Evolutionary conservation across 2,797 vertebrate species (phyloP).

Genomic region (Euphonia xanthogaster): DNA sequence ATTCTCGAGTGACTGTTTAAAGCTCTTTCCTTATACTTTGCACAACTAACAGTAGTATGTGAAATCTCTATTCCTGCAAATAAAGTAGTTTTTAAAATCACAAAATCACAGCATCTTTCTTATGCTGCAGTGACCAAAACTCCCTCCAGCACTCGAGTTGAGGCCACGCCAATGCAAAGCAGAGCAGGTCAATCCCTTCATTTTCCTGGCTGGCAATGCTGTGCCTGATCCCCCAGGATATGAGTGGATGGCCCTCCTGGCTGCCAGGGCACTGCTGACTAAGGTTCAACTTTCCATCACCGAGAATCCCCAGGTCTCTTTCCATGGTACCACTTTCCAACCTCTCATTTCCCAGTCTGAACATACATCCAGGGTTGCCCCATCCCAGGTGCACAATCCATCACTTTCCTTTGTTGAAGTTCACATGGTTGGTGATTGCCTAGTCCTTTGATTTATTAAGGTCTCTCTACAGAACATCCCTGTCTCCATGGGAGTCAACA

Average conservation of each 20-base stretch:
- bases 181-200: background rate
- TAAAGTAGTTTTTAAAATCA: background rate
- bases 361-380: background rate
- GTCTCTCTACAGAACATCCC: background rate
- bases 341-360: background rate
- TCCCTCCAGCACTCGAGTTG: accelerated
- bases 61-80: background rate
- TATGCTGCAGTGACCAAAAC: background rate
- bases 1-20: background rate
- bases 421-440: too few species aligned
- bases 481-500: background rate
- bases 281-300: background rate
- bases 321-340: background rate
- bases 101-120: background rate
- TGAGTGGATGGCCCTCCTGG: accelerated
- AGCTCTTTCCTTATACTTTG: background rate
- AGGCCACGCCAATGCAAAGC: background rate
- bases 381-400: accelerated
- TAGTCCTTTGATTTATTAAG: background rate
- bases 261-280: background rate
- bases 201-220: accelerated
- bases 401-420: background rate
- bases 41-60: background rate
- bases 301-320: background rate
- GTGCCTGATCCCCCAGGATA: background rate